A percentile compares a stretch with the other conserved stretches of the same genome.
These are phyloP conservation scores for Andrena hattorfiana DNA, from an alignment of 2,888 invertebrate species.

Conservation along the genomic window DNA sequence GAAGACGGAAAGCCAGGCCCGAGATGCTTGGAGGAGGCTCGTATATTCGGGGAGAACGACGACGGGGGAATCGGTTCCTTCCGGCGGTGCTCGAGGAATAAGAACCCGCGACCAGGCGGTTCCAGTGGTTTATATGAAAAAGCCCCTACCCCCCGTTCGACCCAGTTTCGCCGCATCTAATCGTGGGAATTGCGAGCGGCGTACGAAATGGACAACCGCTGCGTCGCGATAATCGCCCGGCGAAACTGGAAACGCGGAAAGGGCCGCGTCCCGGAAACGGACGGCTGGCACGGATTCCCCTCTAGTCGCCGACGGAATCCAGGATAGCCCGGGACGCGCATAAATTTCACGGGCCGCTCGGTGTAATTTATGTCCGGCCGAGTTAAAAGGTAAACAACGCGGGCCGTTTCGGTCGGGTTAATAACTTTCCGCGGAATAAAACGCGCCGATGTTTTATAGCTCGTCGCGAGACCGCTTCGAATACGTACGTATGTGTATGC, in stretches of 20 bases:
- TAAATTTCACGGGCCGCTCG: constrained; percentile 23
- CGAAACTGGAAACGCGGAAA: neutral
- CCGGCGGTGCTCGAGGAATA: constrained; percentile 14
- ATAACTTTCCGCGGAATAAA: constrained; percentile 22
- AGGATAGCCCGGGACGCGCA: constrained; percentile 15
- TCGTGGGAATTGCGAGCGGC: constrained; percentile 54
- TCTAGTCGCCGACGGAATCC: constrained; percentile 15
- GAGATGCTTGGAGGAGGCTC: neutral
- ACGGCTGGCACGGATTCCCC: neutral
- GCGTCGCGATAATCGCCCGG: constrained; percentile 46
- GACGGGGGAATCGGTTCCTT: constrained; percentile 42
- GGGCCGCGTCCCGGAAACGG: neutral
- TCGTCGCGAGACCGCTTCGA: neutral
- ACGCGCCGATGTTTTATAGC: constrained; percentile 21
- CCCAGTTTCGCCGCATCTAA: constrained; percentile 57
- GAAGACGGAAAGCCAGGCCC: neutral
- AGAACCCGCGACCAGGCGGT: neutral
- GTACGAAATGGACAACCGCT: constrained; percentile 52
- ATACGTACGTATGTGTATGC: neutral
- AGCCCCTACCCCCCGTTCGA: constrained; percentile 28
- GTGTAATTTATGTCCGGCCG: constrained; percentile 27
- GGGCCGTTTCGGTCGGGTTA: neutral
- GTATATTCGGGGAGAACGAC: neutral
- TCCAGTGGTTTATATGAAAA: constrained; percentile 54
- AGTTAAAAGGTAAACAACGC: constrained; percentile 23